Conservation (phyloP, 2,888 invertebrate genomes). For the Hirudinaria manillensis region DNA sequence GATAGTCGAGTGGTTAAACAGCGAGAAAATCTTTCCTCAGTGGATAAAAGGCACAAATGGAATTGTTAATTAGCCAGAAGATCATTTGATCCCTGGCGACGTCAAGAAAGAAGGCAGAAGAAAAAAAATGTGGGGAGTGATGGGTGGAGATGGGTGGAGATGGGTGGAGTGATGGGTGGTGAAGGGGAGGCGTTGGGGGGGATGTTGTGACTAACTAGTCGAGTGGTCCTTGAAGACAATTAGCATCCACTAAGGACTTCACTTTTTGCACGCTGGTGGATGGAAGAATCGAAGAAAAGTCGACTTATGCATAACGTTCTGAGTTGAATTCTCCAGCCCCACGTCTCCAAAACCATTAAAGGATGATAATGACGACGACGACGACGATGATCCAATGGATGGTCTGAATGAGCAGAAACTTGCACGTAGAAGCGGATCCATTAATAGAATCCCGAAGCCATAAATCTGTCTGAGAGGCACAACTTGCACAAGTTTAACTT, state of each 20-base stretch:
- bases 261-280: too few species aligned
- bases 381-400: too few species aligned
- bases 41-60: neutral
- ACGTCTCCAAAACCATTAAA: too few species aligned
- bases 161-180: conserved; percentile 17
- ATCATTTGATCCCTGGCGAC: neutral
- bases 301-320: too few species aligned
- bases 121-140: neutral
- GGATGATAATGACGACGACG: too few species aligned
- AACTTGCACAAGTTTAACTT: conserved; percentile 12
- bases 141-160: neutral
- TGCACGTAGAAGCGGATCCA: neutral
- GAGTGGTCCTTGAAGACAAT: neutral
- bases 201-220: neutral
- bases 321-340: too few species aligned
- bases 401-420: neutral
- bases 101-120: neutral
- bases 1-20: neutral
- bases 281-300: too few species aligned
- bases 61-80: neutral
- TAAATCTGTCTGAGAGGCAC: neutral
- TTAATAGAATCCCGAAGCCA: neutral
- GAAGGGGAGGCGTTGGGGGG: neutral
- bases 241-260: too few species aligned
- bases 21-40: neutral